phyloP scores from a whole-genome alignment of 1,140 invertebrate genomes.

The Adoxophyes honmai region DNA sequence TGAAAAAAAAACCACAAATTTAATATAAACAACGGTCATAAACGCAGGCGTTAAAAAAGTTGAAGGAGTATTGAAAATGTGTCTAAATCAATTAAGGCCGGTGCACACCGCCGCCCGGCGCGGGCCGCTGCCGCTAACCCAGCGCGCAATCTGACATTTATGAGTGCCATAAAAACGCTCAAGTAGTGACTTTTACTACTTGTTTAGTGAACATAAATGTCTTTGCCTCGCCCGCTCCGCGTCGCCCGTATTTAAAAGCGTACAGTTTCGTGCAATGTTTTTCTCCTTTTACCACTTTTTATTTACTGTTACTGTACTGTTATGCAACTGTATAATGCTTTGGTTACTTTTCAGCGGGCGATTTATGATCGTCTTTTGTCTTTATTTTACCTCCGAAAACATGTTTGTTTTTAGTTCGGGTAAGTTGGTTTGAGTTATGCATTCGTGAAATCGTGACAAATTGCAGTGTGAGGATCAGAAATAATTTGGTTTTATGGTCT shows the following conservation, averaged over 20 bases:
- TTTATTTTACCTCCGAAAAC: constrained; percentile 64
- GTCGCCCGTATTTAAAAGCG: constrained; percentile 75
- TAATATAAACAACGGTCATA: constrained; percentile 10
- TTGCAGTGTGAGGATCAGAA: constrained; percentile 21
- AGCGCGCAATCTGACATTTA: constrained; percentile 77
- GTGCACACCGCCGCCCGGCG: constrained; percentile 24
- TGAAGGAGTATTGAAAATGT: constrained; percentile 48
- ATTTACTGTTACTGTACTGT: constrained; percentile 69
- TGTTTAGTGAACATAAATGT: constrained; percentile 80
- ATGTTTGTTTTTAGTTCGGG: constrained; percentile 56
- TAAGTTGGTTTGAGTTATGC: constrained; percentile 37
- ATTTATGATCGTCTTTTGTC: constrained; percentile 71
- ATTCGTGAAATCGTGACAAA: constrained; percentile 25
- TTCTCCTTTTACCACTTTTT: constrained; percentile 68
- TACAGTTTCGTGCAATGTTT: constrained; percentile 69
- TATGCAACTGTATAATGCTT: constrained; percentile 74
- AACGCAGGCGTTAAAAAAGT: constrained; percentile 11
- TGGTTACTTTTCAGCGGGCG: constrained; percentile 69
- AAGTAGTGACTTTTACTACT: constrained; percentile 79
- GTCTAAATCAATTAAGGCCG: constrained; percentile 55
- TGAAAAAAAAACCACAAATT: constrained; percentile 51
- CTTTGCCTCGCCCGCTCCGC: constrained; percentile 71
- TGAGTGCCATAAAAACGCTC: constrained; percentile 78
- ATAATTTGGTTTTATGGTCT: constrained; percentile 7
- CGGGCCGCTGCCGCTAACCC: constrained; percentile 49